These are phyloP conservation scores for Apodemus sylvaticus DNA, from an alignment of 2,113 vertebrate genomes.

Conservation along the genomic window DNA sequence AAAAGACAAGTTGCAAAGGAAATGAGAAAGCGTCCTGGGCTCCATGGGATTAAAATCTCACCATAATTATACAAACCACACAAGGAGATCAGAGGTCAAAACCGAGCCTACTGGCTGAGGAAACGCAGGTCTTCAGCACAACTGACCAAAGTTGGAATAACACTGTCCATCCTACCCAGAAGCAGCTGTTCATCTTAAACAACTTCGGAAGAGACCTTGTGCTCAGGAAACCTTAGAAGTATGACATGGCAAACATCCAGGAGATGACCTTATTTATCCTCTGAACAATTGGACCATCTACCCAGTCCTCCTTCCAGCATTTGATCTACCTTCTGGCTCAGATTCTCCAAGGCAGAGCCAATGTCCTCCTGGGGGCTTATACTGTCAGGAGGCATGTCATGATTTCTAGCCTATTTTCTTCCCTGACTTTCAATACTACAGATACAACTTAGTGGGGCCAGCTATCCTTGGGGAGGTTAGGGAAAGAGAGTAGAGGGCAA, in stretches of 20 bases:
- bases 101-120: background rate
- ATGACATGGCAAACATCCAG: conserved; percentile 43
- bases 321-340: conserved; percentile 39
- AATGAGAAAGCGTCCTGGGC: background rate
- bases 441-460: conserved; percentile 27
- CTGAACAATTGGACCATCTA: background rate
- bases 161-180: background rate
- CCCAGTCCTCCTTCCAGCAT: background rate
- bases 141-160: background rate
- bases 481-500: background rate
- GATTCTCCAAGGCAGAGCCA: background rate
- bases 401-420: conserved; percentile 52
- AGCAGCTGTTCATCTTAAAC: conserved; percentile 55
- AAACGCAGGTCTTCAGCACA: background rate
- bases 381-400: conserved; percentile 33
- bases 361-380: background rate
- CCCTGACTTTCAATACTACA: conserved; percentile 52
- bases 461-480: background rate
- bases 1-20: background rate
- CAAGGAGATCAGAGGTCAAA: conserved; percentile 2
- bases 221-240: conserved; percentile 55
- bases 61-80: background rate
- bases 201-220: background rate
- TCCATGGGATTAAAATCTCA: background rate
- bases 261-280: conserved; percentile 63